Evolutionary conservation across 2,888 invertebrate species (phyloP).

Genomic region (Napeogenes inachia): DNA sequence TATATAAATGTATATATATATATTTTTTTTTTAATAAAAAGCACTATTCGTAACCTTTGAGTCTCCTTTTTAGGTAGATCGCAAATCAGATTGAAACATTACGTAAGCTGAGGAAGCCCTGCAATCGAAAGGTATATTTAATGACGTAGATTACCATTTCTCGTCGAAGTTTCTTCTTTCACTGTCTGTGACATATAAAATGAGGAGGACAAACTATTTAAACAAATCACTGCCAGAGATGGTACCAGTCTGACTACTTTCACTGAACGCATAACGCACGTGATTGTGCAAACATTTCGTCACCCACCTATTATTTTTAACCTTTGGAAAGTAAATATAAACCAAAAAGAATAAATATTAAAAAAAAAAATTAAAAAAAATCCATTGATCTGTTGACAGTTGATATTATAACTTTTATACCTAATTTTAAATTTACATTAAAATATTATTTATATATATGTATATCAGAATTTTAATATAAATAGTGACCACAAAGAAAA

Average conservation of each 20-base stretch:
- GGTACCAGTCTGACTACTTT: conserved; percentile 45
- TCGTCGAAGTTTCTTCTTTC: conserved; percentile 16
- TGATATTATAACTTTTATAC: no score
- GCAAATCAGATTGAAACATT: not conserved
- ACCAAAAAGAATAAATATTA: not conserved
- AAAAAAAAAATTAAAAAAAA: no score
- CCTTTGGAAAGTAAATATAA: conserved; percentile 2
- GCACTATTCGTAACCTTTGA: not conserved
- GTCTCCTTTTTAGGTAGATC: conserved; percentile 14
- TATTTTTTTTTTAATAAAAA: no score
- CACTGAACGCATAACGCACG: conserved; percentile 49
- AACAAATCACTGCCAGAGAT: conserved; percentile 26
- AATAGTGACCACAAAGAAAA: no score
- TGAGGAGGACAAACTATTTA: conserved; percentile 23
- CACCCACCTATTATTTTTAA: conserved; percentile 20
- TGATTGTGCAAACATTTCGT: conserved; percentile 29
- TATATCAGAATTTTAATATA: no score
- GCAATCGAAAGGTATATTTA: conserved; percentile 23
- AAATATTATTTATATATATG: no score
- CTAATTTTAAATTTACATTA: no score
- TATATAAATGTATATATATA: no score
- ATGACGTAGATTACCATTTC: conserved; percentile 18
- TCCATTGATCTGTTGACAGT: no score
- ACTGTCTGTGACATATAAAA: conserved; percentile 21
- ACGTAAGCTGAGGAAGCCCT: conserved; percentile 12